Percentiles rank a stretch among this genome's conserved stretches.
phyloP scores from a whole-genome alignment of 1,140 invertebrate species.

The Zaprionus gabonicus region DNA sequence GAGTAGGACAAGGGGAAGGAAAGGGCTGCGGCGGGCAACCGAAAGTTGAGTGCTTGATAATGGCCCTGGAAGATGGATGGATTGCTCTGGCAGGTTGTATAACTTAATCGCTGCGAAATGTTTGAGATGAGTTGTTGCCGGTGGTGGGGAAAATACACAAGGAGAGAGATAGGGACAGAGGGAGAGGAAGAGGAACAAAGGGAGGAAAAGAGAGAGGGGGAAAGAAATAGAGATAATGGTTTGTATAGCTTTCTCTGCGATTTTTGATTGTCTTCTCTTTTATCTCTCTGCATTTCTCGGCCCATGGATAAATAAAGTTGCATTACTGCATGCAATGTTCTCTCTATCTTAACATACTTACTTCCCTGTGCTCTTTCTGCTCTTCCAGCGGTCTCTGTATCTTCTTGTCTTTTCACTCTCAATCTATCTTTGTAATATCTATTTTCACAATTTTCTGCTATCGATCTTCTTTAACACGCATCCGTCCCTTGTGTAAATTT shows the following conservation, averaged over 20 bases:
- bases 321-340: too few relatives aligned
- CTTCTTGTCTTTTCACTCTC: too few relatives aligned
- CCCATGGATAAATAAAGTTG: not conserved
- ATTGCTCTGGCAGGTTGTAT: constrained; percentile 1
- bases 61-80: constrained; percentile 9
- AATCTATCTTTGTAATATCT: too few relatives aligned
- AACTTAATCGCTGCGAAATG: constrained; percentile 7
- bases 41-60: constrained; percentile 5
- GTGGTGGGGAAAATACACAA: not conserved
- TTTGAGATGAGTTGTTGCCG: not conserved
- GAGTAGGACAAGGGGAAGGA: not conserved
- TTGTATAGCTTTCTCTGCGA: not conserved
- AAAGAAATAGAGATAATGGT: not conserved
- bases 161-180: not conserved
- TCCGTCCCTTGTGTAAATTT: too few relatives aligned
- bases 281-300: not conserved
- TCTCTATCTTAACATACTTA: too few relatives aligned
- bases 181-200: not conserved
- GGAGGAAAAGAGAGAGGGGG: not conserved
- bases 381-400: too few relatives aligned
- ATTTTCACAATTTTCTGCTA: too few relatives aligned
- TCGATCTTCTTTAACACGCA: too few relatives aligned
- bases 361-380: too few relatives aligned
- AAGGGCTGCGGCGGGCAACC: not conserved
- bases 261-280: not conserved